phyloP scores from a whole-genome alignment of 2,888 invertebrate species.

The Leptopterna dolabrata region DNA sequence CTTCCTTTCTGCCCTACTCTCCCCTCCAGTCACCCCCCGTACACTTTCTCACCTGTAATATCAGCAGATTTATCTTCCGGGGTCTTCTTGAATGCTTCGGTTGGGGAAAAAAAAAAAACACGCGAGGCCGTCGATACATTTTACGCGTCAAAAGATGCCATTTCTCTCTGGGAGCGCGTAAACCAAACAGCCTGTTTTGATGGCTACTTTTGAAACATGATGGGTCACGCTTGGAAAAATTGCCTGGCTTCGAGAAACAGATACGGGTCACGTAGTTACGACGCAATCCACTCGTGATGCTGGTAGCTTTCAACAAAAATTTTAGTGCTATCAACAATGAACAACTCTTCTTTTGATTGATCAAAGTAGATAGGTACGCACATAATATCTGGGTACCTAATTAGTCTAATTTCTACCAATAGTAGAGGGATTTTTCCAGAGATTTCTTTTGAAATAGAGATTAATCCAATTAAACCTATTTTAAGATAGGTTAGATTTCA shows the following conservation, averaged over 20 bases:
- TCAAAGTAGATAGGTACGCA: too few relatives aligned
- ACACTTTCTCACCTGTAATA: neutral
- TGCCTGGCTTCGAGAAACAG: neutral
- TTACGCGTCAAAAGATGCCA: neutral
- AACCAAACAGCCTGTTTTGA: neutral
- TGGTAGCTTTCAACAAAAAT: neutral
- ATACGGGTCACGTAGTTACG: neutral
- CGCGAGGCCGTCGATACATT: neutral
- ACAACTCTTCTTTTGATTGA: too few relatives aligned
- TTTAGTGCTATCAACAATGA: too few relatives aligned
- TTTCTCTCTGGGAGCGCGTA: neutral
- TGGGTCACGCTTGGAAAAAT: neutral
- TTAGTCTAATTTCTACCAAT: too few relatives aligned
- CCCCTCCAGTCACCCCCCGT: neutral
- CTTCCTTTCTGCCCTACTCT: neutral
- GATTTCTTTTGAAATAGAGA: too few relatives aligned
- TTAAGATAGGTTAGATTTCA: too few relatives aligned
- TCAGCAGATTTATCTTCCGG: constrained; percentile 1
- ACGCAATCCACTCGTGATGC: neutral
- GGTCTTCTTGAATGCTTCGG: neutral
- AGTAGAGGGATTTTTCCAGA: too few relatives aligned
- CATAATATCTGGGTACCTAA: too few relatives aligned
- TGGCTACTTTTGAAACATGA: neutral
- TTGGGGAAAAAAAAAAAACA: neutral
- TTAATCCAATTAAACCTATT: too few relatives aligned